A percentile compares a stretch with the other conserved stretches of the same genome.
Conservation (phyloP, 2,113 vertebrate species). For the Aegotheles bennettii region DNA sequence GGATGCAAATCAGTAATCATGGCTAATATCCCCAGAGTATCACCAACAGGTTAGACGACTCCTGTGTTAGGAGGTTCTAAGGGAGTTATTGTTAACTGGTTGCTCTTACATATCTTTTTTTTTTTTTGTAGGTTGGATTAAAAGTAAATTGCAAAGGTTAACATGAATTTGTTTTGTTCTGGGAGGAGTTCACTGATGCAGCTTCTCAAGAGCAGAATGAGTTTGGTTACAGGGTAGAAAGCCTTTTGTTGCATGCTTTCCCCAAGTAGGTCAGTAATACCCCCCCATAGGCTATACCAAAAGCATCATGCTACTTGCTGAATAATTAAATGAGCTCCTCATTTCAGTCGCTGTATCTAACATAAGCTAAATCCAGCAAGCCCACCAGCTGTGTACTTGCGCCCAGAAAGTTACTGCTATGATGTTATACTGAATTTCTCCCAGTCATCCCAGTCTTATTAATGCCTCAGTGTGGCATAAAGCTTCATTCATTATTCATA, state of each 20-base stretch:
- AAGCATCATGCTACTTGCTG: background rate
- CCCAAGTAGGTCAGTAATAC: background rate
- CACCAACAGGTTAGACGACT: background rate
- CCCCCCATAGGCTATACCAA: slow-evolving; percentile 40
- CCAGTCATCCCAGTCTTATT: slow-evolving; percentile 89
- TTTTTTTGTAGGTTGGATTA: background rate
- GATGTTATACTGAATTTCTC: slow-evolving; percentile 69
- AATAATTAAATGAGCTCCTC: slow-evolving; percentile 50
- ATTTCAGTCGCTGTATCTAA: background rate
- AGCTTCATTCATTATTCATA: slow-evolving; percentile 99
- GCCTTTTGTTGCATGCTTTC: background rate
- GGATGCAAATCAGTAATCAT: background rate
- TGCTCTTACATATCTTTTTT: background rate
- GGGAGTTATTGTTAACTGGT: background rate
- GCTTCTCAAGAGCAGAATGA: background rate
- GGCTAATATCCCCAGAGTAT: background rate
- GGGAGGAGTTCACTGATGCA: background rate
- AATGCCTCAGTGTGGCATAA: slow-evolving; percentile 85
- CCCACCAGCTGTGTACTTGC: slow-evolving; percentile 65
- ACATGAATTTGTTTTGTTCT: background rate
- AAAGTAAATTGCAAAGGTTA: background rate
- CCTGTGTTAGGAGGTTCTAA: background rate
- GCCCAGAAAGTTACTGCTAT: slow-evolving; percentile 67
- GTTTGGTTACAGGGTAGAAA: background rate
- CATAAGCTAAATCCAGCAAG: slow-evolving; percentile 17